Base-by-base conservation (phyloP, 2,888 invertebrate genomes). In the Liodrosophila aerea region DNA sequence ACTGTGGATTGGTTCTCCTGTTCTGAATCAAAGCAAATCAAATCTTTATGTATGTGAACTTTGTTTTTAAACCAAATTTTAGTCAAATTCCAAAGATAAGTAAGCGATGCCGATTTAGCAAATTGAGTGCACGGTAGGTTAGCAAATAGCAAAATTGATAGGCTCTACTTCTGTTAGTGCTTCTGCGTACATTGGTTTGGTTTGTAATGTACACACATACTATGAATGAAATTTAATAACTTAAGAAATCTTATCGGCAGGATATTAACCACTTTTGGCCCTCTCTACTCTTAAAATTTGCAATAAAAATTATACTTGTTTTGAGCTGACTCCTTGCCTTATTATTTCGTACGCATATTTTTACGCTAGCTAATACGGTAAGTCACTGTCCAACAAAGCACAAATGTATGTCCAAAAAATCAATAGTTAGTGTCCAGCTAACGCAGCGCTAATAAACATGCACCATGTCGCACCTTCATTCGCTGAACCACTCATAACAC, bases 41-140 rank as follows among this genome's bases (percentile, higher is more conserved):
- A 36, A 29, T 53, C 18, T 29, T 34, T 33, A 39, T 44, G 51
- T 54, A 50, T 65, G 33, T 51, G 53, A 33, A 46, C 44, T 62
- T 54, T 44, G 34, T 51, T 47, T 53, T 47, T 44, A 49, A 50
- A 15, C 56, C 12, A 78, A 76, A 76, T 80, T 76, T 56, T 62
- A 74, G 76, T 76, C 51, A 29, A 66, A 46, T 45, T 31, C n/a
- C n/a, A 52, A 47, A 40, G 8, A 7, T 9, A 13, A n/a, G 22
- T 49, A 39, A 56, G 45, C 30, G 18, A n/a, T 36, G n/a, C n/a
- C 33, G 30, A 43, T 29, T 41, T 41, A 64, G 22, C 34, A 56
- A 56, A 57, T 50, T 67, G 31, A 44, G 29, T 29, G 34, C 51
- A 58, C 22, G 27, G 34, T 44, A 31, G 37, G 34, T 36, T 45